Percentiles rank a stretch among this genome's conserved stretches.
Evolutionary conservation across 1,140 invertebrate species (phyloP).

Genomic region (Nasonia vitripennis): DNA sequence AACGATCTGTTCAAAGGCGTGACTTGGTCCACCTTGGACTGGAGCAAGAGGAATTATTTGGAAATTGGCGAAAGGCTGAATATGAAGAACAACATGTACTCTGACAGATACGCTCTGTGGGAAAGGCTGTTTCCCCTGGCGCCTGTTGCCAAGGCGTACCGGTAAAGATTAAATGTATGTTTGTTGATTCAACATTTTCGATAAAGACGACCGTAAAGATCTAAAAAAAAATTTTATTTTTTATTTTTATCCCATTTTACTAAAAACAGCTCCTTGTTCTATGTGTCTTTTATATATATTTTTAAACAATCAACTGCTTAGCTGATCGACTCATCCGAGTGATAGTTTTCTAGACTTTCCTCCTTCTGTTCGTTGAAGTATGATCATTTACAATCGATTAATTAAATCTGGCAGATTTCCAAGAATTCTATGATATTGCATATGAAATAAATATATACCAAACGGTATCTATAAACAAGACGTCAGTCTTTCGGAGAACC

Average conservation of each 20-base stretch:
- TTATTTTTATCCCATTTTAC: no score
- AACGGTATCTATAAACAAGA: background rate
- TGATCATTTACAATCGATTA: background rate
- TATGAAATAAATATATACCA: background rate
- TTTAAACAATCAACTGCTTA: no score
- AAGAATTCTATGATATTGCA: background rate
- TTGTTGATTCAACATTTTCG: no score
- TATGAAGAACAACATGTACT: constrained; percentile 73
- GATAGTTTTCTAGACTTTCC: background rate
- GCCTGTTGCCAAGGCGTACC: background rate
- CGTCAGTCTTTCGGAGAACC: background rate
- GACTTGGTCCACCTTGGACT: constrained; percentile 74
- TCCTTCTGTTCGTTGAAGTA: background rate
- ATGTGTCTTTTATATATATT: no score
- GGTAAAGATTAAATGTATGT: no score
- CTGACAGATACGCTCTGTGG: constrained; percentile 76
- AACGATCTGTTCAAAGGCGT: constrained; percentile 64
- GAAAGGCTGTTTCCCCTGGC: constrained; percentile 72
- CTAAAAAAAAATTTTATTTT: no score
- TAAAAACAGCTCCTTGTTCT: no score
- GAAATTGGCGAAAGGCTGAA: constrained; percentile 73
- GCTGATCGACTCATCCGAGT: no score
- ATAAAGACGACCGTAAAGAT: no score
- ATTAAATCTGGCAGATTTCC: no score
- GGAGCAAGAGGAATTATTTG: constrained; percentile 74